phyloP scores from a whole-genome alignment of 1,140 invertebrate species.

The Steinernema khuongi region DNA sequence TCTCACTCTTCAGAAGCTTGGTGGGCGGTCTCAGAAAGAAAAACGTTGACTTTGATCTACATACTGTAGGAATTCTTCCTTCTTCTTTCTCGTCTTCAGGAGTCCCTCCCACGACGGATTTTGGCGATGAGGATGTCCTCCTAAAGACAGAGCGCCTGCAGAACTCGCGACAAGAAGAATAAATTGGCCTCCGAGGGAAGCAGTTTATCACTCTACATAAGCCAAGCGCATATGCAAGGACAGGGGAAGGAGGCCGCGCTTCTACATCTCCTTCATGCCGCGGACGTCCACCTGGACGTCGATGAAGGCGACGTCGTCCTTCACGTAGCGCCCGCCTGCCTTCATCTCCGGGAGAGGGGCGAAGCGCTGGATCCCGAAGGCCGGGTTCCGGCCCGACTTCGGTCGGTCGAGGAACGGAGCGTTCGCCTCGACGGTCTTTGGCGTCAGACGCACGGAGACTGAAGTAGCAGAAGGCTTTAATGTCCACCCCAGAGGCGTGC shows the following conservation, averaged over 20 bases:
- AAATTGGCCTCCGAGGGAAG: too few species aligned
- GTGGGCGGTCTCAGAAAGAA: too few species aligned
- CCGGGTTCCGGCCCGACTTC: neutral
- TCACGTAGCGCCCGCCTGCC: neutral
- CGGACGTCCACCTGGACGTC: conserved; percentile 8
- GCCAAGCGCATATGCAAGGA: neutral
- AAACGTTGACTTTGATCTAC: too few species aligned
- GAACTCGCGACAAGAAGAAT: too few species aligned
- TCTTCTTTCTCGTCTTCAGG: too few species aligned
- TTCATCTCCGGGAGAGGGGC: neutral
- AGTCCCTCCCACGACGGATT: too few species aligned
- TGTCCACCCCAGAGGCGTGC: neutral
- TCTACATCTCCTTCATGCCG: neutral
- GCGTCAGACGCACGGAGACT: neutral
- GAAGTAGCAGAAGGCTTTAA: neutral
- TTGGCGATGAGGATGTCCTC: too few species aligned
- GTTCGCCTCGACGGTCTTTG: conserved; percentile 1
- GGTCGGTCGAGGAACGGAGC: conserved; percentile 7
- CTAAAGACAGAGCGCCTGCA: too few species aligned
- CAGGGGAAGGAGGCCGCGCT: neutral
- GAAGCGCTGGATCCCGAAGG: conserved; percentile 8
- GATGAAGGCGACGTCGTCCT: conserved; percentile 1
- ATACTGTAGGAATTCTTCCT: too few species aligned
- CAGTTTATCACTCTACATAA: too few species aligned
- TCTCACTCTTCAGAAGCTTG: too few species aligned